Percentiles rank a stretch among this genome's conserved stretches.
phyloP scores from a whole-genome alignment of 2,888 invertebrate species.

The Torymus texanus region DNA sequence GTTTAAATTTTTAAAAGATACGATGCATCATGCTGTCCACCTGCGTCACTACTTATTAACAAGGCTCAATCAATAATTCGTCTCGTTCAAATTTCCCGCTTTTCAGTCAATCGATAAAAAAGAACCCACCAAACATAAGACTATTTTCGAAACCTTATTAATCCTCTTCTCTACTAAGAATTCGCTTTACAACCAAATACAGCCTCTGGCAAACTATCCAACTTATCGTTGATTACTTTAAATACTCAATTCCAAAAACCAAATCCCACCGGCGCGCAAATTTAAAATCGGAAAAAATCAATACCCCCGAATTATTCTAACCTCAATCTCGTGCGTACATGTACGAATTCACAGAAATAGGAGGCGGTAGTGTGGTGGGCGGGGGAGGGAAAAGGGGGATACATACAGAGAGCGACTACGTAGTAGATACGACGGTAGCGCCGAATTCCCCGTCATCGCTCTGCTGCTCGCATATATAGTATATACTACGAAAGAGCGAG shows the following conservation, averaged over 20 bases:
- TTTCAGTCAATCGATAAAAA: constrained; percentile 11
- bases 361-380: not conserved
- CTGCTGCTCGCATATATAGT: not conserved
- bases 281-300: constrained; percentile 35
- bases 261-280: not conserved
- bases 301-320: constrained; percentile 44
- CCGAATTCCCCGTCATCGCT: constrained; percentile 8
- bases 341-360: no score
- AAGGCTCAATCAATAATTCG: constrained; percentile 27
- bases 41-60: no score
- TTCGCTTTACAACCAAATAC: no score
- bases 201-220: not conserved
- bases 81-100: constrained; percentile 24
- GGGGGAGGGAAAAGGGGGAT: not conserved
- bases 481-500: no score
- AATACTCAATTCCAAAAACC: not conserved
- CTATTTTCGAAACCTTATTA: not conserved
- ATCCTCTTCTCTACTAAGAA: no score
- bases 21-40: no score
- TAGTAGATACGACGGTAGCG: constrained; percentile 19
- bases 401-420: not conserved
- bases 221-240: not conserved
- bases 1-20: no score
- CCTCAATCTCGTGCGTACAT: constrained; percentile 29
- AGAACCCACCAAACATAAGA: not conserved